Evolutionary conservation across 2,888 invertebrate genomes (phyloP).

Genomic region (Melinaea marsaeus): DNA sequence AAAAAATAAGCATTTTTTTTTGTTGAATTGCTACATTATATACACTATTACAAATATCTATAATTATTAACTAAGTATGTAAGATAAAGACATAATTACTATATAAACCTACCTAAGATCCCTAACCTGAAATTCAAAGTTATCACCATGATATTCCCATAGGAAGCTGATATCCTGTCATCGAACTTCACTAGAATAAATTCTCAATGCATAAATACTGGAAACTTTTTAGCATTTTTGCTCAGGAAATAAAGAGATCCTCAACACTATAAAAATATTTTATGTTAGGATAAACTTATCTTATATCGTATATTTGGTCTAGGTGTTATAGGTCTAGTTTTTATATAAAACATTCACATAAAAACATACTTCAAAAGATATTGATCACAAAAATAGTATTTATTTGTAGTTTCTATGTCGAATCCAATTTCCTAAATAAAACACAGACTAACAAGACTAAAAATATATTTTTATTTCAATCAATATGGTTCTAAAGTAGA

Average conservation of each 20-base stretch:
- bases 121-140: constrained; percentile 91
- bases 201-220: constrained; percentile 96
- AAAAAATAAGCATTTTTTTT: no score
- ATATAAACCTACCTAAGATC: constrained; percentile 81
- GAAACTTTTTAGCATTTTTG: constrained; percentile 79
- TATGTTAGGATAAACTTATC: constrained; percentile 11
- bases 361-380: no score
- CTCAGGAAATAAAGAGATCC: constrained; percentile 48
- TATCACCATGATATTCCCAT: constrained; percentile 92
- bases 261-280: neutral
- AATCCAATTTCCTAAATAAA: no score
- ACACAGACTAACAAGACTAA: no score
- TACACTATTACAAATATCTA: no score
- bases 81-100: neutral
- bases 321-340: neutral
- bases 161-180: constrained; percentile 93
- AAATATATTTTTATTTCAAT: no score
- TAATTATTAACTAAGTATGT: no score
- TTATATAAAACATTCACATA: no score
- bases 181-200: constrained; percentile 98
- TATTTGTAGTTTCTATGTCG: no score
- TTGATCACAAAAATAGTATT: no score
- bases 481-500: no score
- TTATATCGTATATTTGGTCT: neutral
- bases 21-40: no score